Conservation (phyloP, 2,113 vertebrate genomes). For the Nanorana parkeri region DNA sequence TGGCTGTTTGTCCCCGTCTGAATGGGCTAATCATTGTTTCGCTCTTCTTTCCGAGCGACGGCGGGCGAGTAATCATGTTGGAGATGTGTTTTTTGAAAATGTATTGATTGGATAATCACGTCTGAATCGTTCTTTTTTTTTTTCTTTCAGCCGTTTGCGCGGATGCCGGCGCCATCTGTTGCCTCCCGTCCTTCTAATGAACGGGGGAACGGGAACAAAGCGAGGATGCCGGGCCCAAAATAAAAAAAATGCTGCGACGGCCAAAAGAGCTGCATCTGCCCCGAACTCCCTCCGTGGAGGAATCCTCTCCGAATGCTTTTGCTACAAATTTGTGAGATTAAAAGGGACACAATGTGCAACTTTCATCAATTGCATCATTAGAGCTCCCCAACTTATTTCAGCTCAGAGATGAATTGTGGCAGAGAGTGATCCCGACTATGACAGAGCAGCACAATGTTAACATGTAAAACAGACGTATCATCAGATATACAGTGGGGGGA, state of each 20-base stretch:
- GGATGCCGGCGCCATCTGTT: slow-evolving; percentile 23
- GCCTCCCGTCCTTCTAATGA: neutral
- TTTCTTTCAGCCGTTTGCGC: neutral
- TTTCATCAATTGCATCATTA: too few species aligned
- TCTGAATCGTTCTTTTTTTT: neutral
- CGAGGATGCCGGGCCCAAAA: neutral
- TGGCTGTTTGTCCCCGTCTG: slow-evolving; percentile 9
- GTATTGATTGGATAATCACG: slow-evolving; percentile 46
- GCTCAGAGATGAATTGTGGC: too few species aligned
- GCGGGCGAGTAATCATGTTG: slow-evolving; percentile 36
- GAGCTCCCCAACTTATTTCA: too few species aligned
- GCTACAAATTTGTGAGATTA: too few species aligned
- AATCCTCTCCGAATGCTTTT: too few species aligned
- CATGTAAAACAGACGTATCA: too few species aligned
- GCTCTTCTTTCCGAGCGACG: neutral
- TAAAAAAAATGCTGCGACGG: neutral
- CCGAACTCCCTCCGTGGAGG: neutral
- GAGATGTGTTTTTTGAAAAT: slow-evolving; percentile 38
- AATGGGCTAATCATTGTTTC: slow-evolving; percentile 46
- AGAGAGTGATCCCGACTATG: too few species aligned
- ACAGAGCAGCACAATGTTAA: too few species aligned
- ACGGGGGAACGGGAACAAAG: neutral
- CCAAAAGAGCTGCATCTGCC: neutral
- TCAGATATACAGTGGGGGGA: too few species aligned
- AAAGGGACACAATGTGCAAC: too few species aligned